Evolutionary conservation across 2,888 invertebrate genomes (phyloP).

Genomic region (Unio delphinus): DNA sequence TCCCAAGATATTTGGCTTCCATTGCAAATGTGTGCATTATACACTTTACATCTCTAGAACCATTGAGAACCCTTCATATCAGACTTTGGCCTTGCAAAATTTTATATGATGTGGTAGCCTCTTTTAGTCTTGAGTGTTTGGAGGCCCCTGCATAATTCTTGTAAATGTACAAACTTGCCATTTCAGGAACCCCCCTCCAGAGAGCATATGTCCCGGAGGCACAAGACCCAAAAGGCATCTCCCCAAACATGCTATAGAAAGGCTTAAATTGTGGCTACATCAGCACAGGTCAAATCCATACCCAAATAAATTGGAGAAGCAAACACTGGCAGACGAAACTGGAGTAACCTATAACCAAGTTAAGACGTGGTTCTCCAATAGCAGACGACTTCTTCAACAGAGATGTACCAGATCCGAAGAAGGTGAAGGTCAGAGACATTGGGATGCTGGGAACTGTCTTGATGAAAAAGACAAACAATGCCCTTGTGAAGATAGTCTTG

Average conservation of each 20-base stretch:
- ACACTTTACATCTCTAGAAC: no score
- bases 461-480: no score
- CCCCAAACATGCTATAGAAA: slow-evolving; percentile 11
- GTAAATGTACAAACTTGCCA: not conserved
- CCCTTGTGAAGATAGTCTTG: no score
- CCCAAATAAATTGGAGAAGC: slow-evolving; percentile 28
- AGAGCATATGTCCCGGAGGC: slow-evolving; percentile 33
- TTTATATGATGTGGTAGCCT: no score
- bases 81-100: no score
- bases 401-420: slow-evolving; percentile 4
- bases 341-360: slow-evolving; percentile 38
- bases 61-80: no score
- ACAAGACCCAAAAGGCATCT: slow-evolving; percentile 20
- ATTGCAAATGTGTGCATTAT: no score
- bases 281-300: slow-evolving; percentile 34
- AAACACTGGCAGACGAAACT: slow-evolving; percentile 21
- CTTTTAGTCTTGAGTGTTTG: no score
- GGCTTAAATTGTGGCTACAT: slow-evolving; percentile 30
- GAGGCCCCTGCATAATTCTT: not conserved
- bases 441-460: no score
- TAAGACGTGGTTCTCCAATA: slow-evolving; percentile 37
- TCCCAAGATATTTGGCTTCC: no score
- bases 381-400: slow-evolving; percentile 13
- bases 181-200: slow-evolving; percentile 38
- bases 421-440: not conserved